Conservation (phyloP, 2,888 invertebrate genomes). For the Lochmaea crataegi region DNA sequence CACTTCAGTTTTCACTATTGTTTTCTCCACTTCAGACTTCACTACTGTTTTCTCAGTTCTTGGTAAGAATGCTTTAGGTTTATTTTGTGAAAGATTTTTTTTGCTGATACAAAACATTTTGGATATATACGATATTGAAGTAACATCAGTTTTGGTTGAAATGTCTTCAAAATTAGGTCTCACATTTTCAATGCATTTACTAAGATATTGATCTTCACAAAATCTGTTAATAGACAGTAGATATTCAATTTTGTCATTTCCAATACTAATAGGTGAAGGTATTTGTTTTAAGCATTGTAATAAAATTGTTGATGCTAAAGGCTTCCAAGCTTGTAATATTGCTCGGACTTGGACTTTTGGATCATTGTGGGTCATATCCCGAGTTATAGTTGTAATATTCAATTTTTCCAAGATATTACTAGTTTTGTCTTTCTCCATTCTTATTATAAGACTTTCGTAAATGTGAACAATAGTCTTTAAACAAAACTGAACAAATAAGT, state of each 20-base stretch:
- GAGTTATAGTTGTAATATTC: constrained; percentile 77
- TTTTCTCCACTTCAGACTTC: constrained; percentile 22
- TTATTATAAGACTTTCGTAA: constrained; percentile 83
- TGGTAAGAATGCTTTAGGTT: constrained; percentile 77
- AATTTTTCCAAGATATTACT: constrained; percentile 79
- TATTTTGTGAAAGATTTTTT: constrained; percentile 81
- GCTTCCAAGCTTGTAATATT: constrained; percentile 90
- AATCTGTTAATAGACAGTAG: constrained; percentile 76
- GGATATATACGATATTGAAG: constrained; percentile 81
- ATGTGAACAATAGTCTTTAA: constrained; percentile 92
- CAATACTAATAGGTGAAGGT: constrained; percentile 84
- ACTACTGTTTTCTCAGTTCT: constrained; percentile 29
- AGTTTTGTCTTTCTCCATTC: constrained; percentile 81
- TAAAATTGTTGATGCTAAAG: constrained; percentile 84
- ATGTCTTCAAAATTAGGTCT: constrained; percentile 52
- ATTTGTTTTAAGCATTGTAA: constrained; percentile 83
- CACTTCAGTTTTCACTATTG: constrained; percentile 13
- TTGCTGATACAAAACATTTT: constrained; percentile 92
- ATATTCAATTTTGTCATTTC: constrained; percentile 82
- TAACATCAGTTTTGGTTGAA: constrained; percentile 67
- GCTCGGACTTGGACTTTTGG: constrained; percentile 82
- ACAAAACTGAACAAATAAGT: constrained; percentile 91
- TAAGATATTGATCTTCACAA: constrained; percentile 72
- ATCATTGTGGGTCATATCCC: constrained; percentile 85
- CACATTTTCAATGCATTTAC: constrained; percentile 76